These are phyloP conservation scores for Climacteris rufus DNA, from an alignment of 2,113 vertebrate species.

Conservation along the genomic window DNA sequence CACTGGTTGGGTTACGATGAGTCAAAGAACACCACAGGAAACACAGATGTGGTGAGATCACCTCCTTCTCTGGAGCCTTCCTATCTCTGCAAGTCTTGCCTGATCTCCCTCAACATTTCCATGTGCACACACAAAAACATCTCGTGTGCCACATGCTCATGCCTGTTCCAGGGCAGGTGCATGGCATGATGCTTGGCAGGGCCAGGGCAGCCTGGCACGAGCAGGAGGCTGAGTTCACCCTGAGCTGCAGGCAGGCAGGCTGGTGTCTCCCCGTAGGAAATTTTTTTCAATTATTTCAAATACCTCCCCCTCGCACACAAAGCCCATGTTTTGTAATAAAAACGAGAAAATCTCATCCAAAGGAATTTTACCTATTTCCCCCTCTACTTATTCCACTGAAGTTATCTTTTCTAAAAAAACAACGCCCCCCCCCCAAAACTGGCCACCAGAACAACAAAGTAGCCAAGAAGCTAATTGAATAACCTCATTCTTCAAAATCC, in stretches of 20 bases:
- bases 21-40: constrained; percentile 10
- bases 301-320: neutral
- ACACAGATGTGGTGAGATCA: constrained; percentile 33
- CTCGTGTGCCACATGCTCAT: fast-evolving
- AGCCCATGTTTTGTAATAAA: constrained; percentile 6
- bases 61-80: constrained; percentile 14
- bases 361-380: constrained; percentile 48
- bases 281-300: constrained; percentile 1
- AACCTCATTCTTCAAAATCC: neutral
- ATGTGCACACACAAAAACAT: fast-evolving
- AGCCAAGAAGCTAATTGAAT: neutral
- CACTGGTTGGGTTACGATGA: neutral
- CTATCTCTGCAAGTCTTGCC: neutral
- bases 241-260: neutral
- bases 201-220: neutral
- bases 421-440: neutral
- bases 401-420: neutral
- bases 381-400: neutral
- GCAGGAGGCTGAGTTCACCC: neutral
- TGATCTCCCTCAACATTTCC: neutral
- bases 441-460: neutral
- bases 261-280: neutral
- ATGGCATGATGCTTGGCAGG: fast-evolving
- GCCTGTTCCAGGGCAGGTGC: neutral
- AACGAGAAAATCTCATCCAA: constrained; percentile 1